phyloP scores from a whole-genome alignment of 2,113 vertebrate species.

The Tachysurus fulvidraco region DNA sequence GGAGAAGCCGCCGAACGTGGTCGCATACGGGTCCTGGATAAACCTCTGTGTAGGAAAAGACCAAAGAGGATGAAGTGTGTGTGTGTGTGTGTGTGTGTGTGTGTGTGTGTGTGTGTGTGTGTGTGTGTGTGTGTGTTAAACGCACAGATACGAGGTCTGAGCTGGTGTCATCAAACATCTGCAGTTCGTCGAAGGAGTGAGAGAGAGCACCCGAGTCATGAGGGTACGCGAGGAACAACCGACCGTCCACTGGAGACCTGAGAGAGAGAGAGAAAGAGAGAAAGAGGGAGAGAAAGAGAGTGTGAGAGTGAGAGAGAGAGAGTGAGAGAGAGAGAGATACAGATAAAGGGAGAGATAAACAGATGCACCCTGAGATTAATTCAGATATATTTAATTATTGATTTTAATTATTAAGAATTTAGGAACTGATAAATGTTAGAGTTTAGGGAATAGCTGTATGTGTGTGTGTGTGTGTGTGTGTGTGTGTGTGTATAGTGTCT shows the following conservation, averaged over 20 bases:
- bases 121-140: background rate
- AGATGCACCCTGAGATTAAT: background rate
- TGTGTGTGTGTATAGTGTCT: slow-evolving; percentile 38
- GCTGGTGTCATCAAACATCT: slow-evolving; percentile 83
- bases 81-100: background rate
- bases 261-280: slow-evolving; percentile 31
- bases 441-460: background rate
- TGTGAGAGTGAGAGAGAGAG: background rate
- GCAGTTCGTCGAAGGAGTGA: slow-evolving; percentile 83
- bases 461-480: background rate
- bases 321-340: background rate
- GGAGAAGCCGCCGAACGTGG: slow-evolving; percentile 89
- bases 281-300: slow-evolving; percentile 23
- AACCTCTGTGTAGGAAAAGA: slow-evolving; percentile 74
- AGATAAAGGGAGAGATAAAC: background rate
- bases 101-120: background rate
- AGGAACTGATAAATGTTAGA: background rate
- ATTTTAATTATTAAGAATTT: background rate
- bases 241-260: slow-evolving; percentile 85
- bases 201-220: slow-evolving; percentile 81
- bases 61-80: background rate
- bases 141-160: slow-evolving; percentile 84
- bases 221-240: slow-evolving; percentile 84
- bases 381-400: background rate
- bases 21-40: slow-evolving; percentile 88